Conservation (phyloP, 1,140 invertebrate genomes). For the Apis laboriosa region DNA sequence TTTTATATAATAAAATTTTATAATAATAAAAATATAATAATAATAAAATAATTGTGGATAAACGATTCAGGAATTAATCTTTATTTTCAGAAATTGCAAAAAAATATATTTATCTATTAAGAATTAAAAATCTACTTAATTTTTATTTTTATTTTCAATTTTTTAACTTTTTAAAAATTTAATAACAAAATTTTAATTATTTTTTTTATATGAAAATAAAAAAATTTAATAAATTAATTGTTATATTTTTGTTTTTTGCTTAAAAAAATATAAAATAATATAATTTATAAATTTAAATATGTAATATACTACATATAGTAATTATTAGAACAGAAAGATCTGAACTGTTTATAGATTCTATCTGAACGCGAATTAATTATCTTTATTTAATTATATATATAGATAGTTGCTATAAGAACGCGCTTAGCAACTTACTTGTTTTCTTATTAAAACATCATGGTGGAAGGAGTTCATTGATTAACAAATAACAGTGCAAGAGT, state of each 20-base stretch:
- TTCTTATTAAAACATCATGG: conserved; percentile 34
- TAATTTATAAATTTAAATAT: background rate
- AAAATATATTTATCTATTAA: too few species aligned
- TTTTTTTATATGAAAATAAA: background rate
- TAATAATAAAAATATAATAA: too few species aligned
- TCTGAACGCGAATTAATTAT: background rate
- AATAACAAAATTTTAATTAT: background rate
- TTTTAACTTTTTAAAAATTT: background rate
- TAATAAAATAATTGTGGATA: too few species aligned
- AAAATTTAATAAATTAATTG: background rate
- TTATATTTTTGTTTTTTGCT: background rate
- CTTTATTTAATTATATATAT: conserved; percentile 16
- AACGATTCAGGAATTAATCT: too few species aligned
- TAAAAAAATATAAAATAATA: background rate
- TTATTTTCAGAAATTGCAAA: too few species aligned
- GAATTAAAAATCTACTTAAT: too few species aligned
- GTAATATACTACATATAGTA: too few species aligned
- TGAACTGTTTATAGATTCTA: background rate
- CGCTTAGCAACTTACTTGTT: conserved; percentile 49
- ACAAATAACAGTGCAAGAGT: conserved; percentile 25
- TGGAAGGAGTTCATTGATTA: background rate
- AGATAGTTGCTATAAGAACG: conserved; percentile 49
- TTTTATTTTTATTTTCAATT: background rate
- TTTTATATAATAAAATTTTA: too few species aligned
- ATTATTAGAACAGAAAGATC: background rate